Percentiles rank a stretch among this genome's conserved stretches.
Evolutionary conservation across 2,113 vertebrate species (phyloP).

Genomic region (Caranx ignobilis): DNA sequence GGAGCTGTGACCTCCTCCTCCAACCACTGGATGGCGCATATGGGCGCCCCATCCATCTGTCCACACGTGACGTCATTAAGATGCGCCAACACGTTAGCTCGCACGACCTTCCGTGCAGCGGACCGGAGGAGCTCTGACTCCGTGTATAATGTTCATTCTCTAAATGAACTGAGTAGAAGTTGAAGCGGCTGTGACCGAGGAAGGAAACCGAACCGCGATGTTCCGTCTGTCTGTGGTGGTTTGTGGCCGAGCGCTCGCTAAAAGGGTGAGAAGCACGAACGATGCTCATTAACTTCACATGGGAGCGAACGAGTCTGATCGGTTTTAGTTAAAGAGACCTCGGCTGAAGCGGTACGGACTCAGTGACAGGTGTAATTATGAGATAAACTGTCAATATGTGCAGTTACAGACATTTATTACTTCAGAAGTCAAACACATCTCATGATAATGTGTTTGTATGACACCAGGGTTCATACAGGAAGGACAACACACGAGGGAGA

Average conservation of each 20-base stretch:
- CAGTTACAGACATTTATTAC: too few species aligned
- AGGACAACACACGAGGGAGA: too few species aligned
- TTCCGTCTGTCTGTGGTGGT: constrained; percentile 63
- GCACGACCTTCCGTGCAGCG: constrained; percentile 58
- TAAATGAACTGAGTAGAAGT: too few species aligned
- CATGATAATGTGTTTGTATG: too few species aligned
- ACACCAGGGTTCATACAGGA: too few species aligned
- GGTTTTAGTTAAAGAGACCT: too few species aligned
- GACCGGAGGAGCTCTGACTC: rapidly evolving
- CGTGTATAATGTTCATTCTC: background rate
- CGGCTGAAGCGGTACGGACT: too few species aligned
- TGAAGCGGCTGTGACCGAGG: background rate
- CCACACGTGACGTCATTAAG: constrained; percentile 30
- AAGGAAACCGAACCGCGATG: constrained; percentile 53
- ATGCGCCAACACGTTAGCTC: constrained; percentile 30
- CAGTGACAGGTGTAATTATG: too few species aligned
- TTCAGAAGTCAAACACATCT: too few species aligned
- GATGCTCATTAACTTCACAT: background rate
- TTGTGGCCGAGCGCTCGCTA: constrained; percentile 53
- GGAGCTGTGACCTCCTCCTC: background rate
- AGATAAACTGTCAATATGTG: too few species aligned
- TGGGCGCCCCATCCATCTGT: rapidly evolving
- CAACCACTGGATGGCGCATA: background rate
- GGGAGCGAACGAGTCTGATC: too few species aligned
- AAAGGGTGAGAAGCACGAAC: constrained; percentile 68